Base-by-base conservation (phyloP, 2,113 vertebrate genomes). In the Aspiorhynchus laticeps region DNA sequence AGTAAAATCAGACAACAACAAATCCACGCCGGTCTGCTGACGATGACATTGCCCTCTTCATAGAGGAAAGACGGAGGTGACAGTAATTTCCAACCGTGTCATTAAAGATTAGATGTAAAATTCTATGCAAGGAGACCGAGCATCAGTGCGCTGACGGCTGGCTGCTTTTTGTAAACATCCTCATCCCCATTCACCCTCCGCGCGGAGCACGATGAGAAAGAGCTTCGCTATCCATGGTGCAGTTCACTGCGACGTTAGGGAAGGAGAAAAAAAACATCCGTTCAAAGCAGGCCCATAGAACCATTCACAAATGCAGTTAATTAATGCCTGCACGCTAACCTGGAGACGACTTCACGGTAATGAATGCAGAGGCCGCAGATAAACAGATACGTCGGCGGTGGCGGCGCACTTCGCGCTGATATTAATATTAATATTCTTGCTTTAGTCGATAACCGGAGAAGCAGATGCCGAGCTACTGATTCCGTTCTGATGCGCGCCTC, bases 1-100 rank as follows among this genome's bases (percentile, higher is more conserved):
- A 90, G 90, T 92, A 91, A 92, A 92, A 93, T 92, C 92, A 94
- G 92, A 94, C 93, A 94, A 94, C 93, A 95, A 95, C 93, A 94
- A 93, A 94, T 94, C 89, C 94, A 94, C 93, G 92, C 93, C 92
- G 93, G 93, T 92, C 46, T 94, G 92, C 93, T 92, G 93, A 56
- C 81, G 86, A 94, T 94, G 94, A 95, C 94, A 94, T 92, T 93
- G 94, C 93, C 93, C 92, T 94, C 93, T 92, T 90, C 87, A 69
- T 41, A 86, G 56, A 82, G 19, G 63, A 82, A 83, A 80, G 71
- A 73, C 59, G 36, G 33, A 12, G 75, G 86, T 88, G 90, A 90
- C 85, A 67, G 69, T 43, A 80, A 88, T 92, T 86, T 91, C 91
- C 90, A 91, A 90, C 90, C 90, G 92, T 94, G 94, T 91, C 92